Base-by-base conservation (phyloP, 2,888 invertebrate species). In the Leptinotarsa juncta region DNA sequence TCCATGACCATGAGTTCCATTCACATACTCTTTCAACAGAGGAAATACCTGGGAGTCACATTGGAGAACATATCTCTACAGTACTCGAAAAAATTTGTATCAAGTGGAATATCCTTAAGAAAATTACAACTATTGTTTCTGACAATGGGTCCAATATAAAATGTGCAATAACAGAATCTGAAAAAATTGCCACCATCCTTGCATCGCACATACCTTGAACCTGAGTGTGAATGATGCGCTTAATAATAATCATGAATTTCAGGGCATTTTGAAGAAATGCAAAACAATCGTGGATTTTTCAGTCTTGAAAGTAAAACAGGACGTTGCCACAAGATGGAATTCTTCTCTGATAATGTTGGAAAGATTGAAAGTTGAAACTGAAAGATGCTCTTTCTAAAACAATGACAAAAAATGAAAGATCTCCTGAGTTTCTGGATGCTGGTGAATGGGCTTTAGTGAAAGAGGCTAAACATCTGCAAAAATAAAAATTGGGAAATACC, bases 21-120 rank as follows among this genome's bases (percentile, higher is more conserved):
- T 65, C 81, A 16, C 20, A 20, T 4, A 80, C 80, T 66, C 72
- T 82, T 57, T 77, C 78, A 10, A 83, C 82, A 15, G 62, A 70
- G 67, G 80, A 83, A 77, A 55, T 82, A 49, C 10, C 26, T n/a
- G 67, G 67, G 14, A 50, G 50, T n/a, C 67, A 51, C n/a, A 70
- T 65, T 15, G 67, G 23, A 7, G 67, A 67, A 67, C 55, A 18
- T 18, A 55, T 55, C 7, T 55, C 55, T 55, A 18, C n/a, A n/a
- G 20, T 55, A 3, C 12, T 55, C n/a, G n/a, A 49, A 26, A 48
- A 20, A 12, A 67, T 50, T 26, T 50, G 49, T 49, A n/a, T 7
- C 26, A 26, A 5, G 4, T 26, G 26, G 26, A 26, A 26, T 26
- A 26, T 26, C 26, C 26, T 26, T 26, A 0, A 26, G 26, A 32